phyloP scores from a whole-genome alignment of 2,797 vertebrate genomes.

The Cyclura pinguis region DNA sequence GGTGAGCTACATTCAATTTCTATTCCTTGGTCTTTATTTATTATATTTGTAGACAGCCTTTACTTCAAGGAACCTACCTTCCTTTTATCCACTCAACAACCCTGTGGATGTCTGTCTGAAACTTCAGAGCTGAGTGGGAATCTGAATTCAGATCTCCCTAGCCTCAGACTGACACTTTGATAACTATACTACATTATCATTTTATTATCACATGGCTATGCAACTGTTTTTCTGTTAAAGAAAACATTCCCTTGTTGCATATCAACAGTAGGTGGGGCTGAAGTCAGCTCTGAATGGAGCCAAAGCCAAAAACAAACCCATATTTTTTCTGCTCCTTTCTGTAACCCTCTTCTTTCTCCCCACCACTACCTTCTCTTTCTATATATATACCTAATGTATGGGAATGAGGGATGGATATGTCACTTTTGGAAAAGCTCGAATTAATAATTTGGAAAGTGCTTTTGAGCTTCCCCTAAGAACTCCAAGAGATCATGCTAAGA shows the following conservation, averaged over 20 bases:
- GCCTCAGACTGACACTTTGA: too few relatives aligned
- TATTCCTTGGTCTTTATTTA: not conserved
- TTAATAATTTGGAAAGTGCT: not conserved
- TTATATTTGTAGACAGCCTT: not conserved
- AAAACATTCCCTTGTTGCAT: too few relatives aligned
- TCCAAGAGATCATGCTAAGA: not conserved
- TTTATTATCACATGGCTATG: not conserved
- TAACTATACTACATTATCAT: not conserved
- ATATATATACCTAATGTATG: not conserved
- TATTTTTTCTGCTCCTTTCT: too few relatives aligned
- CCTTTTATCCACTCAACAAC: not conserved
- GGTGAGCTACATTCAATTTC: not conserved
- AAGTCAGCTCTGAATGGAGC: too few relatives aligned
- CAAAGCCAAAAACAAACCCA: too few relatives aligned
- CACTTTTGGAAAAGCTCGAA: not conserved
- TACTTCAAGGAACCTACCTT: not conserved
- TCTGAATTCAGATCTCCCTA: not conserved
- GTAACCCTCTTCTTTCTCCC: not conserved
- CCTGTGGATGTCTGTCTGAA: not conserved
- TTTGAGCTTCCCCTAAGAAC: not conserved
- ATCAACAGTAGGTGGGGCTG: too few relatives aligned
- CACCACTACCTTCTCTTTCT: not conserved
- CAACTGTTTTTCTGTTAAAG: too few relatives aligned
- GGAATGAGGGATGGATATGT: not conserved
- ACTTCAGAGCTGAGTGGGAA: not conserved